Conservation (phyloP, 2,797 vertebrate species). For the Rhinophrynus dorsalis region DNA sequence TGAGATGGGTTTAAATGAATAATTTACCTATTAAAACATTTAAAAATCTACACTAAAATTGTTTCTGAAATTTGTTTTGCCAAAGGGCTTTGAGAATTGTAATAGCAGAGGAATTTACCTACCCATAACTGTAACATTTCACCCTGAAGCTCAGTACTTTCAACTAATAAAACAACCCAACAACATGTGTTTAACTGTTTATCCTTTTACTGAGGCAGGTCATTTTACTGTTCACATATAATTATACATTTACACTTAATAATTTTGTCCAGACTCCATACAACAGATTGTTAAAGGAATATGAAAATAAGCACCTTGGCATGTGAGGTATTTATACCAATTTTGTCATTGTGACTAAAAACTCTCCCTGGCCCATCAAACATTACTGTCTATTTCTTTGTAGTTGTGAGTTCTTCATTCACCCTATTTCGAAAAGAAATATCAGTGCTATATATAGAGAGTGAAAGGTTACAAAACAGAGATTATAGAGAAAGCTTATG, state of each 20-base stretch:
- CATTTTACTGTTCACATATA: slow-evolving; percentile 12
- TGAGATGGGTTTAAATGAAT: too few species aligned
- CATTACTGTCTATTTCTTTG: too few species aligned
- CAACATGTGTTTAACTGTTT: slow-evolving; percentile 33
- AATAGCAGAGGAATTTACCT: slow-evolving; percentile 25
- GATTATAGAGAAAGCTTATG: too few species aligned
- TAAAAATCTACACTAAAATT: too few species aligned
- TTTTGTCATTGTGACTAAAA: background rate
- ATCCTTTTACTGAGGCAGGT: background rate
- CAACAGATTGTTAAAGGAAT: slow-evolving; percentile 20
- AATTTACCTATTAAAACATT: too few species aligned
- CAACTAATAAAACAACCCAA: slow-evolving; percentile 22
- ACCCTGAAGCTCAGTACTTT: slow-evolving; percentile 33
- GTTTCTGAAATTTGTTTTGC: slow-evolving; percentile 9
- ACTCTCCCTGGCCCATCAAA: too few species aligned
- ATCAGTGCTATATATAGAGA: too few species aligned
- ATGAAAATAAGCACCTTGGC: slow-evolving; percentile 34
- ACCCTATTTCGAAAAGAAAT: too few species aligned
- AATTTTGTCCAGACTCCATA: slow-evolving; percentile 9
- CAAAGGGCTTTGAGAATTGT: background rate
- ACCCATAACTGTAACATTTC: slow-evolving; percentile 14
- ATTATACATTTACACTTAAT: slow-evolving; percentile 30
- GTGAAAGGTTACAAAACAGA: too few species aligned
- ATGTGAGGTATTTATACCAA: slow-evolving; percentile 30
- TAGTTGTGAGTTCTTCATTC: too few species aligned